Percentiles rank a stretch among this genome's conserved stretches.
Conservation (phyloP, 2,113 vertebrate species). For the Aleadryas rufinucha region DNA sequence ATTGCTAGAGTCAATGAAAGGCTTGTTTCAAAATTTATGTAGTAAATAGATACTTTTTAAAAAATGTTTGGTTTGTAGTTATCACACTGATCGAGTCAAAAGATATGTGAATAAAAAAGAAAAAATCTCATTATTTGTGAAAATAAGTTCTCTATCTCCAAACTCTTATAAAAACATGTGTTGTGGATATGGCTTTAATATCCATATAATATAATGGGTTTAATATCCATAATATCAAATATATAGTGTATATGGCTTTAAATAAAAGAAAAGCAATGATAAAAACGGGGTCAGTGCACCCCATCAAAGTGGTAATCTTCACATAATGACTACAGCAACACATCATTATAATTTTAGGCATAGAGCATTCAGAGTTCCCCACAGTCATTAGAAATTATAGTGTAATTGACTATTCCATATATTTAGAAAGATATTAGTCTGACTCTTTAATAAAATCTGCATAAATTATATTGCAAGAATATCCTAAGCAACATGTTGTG, state of each 20-base stretch:
- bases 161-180: neutral
- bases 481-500: neutral
- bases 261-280: neutral
- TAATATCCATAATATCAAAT: too few species aligned
- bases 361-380: neutral
- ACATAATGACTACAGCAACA: neutral
- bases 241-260: neutral
- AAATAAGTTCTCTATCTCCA: neutral
- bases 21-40: neutral
- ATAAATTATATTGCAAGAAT: neutral
- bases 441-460: neutral
- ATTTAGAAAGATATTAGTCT: neutral
- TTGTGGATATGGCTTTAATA: too few species aligned
- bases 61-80: neutral
- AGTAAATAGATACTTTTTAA: neutral
- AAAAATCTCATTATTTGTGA: neutral
- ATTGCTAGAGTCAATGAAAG: neutral
- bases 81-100: neutral
- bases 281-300: neutral
- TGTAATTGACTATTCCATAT: neutral
- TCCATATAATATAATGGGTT: too few species aligned
- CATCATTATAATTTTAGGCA: neutral
- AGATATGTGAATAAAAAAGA: neutral
- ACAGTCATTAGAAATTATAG: slow-evolving; percentile 22
- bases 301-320: neutral